Evolutionary conservation across 2,113 vertebrate species (phyloP).

Genomic region (Myotis yumanensis): DNA sequence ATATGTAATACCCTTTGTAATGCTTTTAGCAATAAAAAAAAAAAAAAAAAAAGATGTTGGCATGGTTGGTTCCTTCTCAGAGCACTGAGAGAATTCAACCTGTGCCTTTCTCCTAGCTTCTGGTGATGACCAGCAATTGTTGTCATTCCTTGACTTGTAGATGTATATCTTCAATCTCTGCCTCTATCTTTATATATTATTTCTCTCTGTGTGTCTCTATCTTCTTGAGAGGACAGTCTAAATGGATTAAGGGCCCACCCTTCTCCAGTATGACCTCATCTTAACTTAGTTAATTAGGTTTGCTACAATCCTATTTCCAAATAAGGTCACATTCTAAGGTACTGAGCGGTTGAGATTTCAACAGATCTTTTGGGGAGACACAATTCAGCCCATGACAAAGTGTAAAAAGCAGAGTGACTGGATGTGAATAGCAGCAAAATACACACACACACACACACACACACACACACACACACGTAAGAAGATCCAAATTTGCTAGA

Average conservation of each 20-base stretch:
- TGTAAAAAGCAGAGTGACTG: not conserved
- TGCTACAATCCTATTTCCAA: not conserved
- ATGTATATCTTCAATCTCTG: not conserved
- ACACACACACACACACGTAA: not conserved
- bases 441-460: too few relatives aligned
- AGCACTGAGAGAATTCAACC: not conserved
- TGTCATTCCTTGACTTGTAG: not conserved
- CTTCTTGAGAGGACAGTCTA: not conserved
- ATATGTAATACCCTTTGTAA: too few relatives aligned
- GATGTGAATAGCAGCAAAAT: not conserved
- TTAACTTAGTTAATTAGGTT: not conserved
- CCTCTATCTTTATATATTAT: not conserved
- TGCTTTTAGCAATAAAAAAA: too few relatives aligned
- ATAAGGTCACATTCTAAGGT: not conserved
- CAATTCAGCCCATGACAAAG: not conserved
- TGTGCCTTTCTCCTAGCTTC: not conserved
- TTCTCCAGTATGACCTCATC: not conserved
- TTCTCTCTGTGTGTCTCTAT: not conserved
- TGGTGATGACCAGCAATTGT: not conserved
- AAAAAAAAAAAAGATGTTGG: not conserved
- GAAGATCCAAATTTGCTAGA: not conserved
- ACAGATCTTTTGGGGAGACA: not conserved
- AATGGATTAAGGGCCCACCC: not conserved
- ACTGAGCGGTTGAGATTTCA: not conserved
- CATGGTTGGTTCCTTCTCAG: not conserved